Base-by-base conservation (phyloP, 2,113 vertebrate species). In the Rhadina sibilatrix region DNA sequence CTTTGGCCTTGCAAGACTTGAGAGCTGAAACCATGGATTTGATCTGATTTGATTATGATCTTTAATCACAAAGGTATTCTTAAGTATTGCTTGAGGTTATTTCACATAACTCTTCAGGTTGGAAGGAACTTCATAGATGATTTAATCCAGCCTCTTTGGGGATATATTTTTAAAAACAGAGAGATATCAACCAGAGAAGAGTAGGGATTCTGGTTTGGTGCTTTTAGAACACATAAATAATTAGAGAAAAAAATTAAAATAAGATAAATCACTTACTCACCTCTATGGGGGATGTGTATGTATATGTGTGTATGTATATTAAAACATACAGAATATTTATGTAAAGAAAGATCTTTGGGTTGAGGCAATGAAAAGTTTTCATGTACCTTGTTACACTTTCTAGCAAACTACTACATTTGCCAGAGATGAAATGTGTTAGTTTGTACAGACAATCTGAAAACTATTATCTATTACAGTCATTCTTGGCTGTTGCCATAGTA, bases 301-400 rank as follows among this genome's bases (percentile, higher is more conserved):
- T 37, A 6, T 69, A 2, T 53, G 4, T 4, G 2, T 40, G 2
- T 49, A 3, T 31, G 3, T 38, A 2, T 31, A 4, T 63, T 42
- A 11, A 61, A 38, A 64, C 16, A 56, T 5, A 42, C 5, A 76
- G 33, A 68, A 44, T 60, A 64, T 60, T 83, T 57, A 54, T 27
- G 5, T 49, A 40, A 81, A 91, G 47, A 89, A 77, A 56, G 5
- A 12, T 79, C 50, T 46, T 82, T 37, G 22, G 31, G 14, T 9
- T 44, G 23, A 5, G 14, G 7, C 24, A 56, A 4, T 57, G 11
- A 38, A 35, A 65, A 47, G n/a, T 65, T 79, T 74, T 59, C 23
- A 25, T 31, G 16, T 60, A 40, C 40, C 15, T 46, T 82, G 33
- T 76, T 46, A 38, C 23, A 57, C 23, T 60, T 88, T 46, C 12